These are phyloP conservation scores for Choreutis nemorana DNA, from an alignment of 2,888 invertebrate genomes.

Conservation along the genomic window DNA sequence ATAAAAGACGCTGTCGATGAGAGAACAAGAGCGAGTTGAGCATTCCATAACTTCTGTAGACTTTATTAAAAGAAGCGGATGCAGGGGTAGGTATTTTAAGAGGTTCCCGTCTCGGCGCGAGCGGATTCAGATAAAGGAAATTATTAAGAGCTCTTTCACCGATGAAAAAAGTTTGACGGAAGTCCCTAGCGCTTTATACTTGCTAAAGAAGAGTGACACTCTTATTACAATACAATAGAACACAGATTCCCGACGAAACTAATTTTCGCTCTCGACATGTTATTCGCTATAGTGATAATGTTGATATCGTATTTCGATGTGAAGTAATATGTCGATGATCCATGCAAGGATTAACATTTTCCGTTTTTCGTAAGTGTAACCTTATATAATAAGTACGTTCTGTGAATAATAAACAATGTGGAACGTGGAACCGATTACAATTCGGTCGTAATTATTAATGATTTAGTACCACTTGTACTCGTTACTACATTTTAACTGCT, in stretches of 20 bases:
- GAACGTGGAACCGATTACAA: conserved; percentile 40
- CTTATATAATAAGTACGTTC: conserved; percentile 36
- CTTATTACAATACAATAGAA: no score
- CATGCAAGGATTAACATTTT: conserved; percentile 41
- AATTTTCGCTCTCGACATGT: no score
- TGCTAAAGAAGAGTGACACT: no score
- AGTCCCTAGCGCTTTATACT: conserved; percentile 36
- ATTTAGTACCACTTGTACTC: conserved; percentile 23
- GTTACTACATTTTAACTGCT: no score
- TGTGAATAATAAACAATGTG: conserved; percentile 40
- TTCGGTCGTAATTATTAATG: conserved; percentile 34
- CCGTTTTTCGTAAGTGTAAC: conserved; percentile 25
- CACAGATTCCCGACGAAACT: no score
- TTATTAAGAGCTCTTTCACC: conserved; percentile 54
- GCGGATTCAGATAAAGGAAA: conserved; percentile 63
- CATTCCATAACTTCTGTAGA: conserved; percentile 55
- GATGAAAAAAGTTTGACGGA: conserved; percentile 52
- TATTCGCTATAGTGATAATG: no score
- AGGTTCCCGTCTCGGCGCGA: conserved; percentile 54
- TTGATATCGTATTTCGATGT: conserved; percentile 42
- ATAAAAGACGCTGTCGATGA: conserved; percentile 47
- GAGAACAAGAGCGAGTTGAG: conserved; percentile 41
- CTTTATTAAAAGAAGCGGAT: conserved; percentile 65
- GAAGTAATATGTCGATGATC: conserved; percentile 41
- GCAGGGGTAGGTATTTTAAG: conserved; percentile 65